Percentiles rank a stretch among this genome's conserved stretches.
phyloP scores from a whole-genome alignment of 2,113 vertebrate genomes.

The Podarcis raffonei region DNA sequence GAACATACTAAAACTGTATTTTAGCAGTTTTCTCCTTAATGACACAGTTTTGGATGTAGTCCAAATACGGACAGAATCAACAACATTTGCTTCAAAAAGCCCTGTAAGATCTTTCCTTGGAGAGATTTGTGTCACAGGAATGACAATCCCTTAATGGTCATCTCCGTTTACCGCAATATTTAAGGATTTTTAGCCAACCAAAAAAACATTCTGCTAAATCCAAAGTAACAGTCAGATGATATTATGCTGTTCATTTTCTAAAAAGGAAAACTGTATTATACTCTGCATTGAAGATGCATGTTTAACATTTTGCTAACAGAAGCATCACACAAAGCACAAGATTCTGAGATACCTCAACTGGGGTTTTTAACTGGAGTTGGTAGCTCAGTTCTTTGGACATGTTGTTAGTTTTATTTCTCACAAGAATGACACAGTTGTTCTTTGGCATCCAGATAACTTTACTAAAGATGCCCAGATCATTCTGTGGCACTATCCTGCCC shows the following conservation, averaged over 20 bases:
- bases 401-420: background rate
- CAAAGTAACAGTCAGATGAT: background rate
- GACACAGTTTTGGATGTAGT: slow-evolving; percentile 59
- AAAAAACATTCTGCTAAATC: slow-evolving; percentile 17
- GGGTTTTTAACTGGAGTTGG: slow-evolving; percentile 52
- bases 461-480: background rate
- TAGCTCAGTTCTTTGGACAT: background rate
- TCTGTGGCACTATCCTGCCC: background rate
- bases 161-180: slow-evolving; percentile 38
- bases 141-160: slow-evolving; percentile 41
- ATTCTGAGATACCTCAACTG: slow-evolving; percentile 50
- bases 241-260: background rate
- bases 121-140: background rate
- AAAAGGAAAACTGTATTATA: background rate
- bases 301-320: background rate
- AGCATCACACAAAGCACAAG: background rate
- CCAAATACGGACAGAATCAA: slow-evolving; percentile 69
- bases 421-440: background rate
- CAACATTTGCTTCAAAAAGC: slow-evolving; percentile 65
- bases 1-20: slow-evolving; percentile 57
- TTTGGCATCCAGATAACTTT: background rate
- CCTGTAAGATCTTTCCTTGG: slow-evolving; percentile 51
- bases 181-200: background rate
- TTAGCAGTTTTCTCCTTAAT: slow-evolving; percentile 57
- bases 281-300: background rate